Evolutionary conservation across 1,140 invertebrate species (phyloP).

Genomic region (Magallana gigas): DNA sequence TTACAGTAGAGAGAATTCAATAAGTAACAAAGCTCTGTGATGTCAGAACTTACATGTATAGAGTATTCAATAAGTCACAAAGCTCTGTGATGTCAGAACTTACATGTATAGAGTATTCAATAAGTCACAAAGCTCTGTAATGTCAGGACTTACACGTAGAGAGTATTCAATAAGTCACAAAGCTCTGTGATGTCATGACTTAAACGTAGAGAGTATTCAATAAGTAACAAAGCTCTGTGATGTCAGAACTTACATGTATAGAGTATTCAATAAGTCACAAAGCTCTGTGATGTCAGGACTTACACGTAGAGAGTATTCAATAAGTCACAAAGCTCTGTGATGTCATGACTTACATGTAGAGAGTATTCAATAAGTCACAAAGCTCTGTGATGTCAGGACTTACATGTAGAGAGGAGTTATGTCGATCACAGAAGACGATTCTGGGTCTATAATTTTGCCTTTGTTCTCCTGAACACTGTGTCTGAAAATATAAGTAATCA

Average conservation of each 20-base stretch:
- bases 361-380: not conserved
- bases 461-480: constrained; percentile 56
- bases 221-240: not conserved
- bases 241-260: constrained; percentile 39
- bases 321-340: not conserved
- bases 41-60: too few relatives aligned
- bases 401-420: constrained; percentile 58
- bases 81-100: too few relatives aligned
- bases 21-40: too few relatives aligned
- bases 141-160: constrained; percentile 35
- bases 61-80: too few relatives aligned
- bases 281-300: constrained; percentile 18
- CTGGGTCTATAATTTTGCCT: constrained; percentile 61
- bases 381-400: constrained; percentile 21
- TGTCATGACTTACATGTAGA: not conserved
- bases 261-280: constrained; percentile 50
- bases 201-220: constrained; percentile 55
- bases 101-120: too few relatives aligned
- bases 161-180: constrained; percentile 51
- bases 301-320: constrained; percentile 55
- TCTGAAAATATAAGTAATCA: constrained; percentile 37
- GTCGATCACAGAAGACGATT: constrained; percentile 58
- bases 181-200: not conserved
- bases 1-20: too few relatives aligned
- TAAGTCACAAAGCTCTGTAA: too few relatives aligned